Evolutionary conservation across 2,797 vertebrate genomes (phyloP), one percentile per base, ranked within the genome.

Genomic region (Arremon aurantiirostris): DNA sequence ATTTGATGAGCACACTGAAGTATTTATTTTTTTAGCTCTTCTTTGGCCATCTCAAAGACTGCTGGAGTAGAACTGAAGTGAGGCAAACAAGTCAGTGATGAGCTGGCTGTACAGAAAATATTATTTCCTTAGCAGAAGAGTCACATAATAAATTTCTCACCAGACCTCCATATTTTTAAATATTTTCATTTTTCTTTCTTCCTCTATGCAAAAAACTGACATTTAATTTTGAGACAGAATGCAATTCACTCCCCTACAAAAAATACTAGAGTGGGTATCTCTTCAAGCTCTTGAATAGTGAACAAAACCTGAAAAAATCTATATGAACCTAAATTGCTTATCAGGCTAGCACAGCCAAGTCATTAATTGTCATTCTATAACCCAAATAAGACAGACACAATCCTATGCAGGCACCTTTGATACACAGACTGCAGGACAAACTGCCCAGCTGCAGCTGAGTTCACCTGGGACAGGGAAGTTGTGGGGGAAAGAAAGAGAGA

Each of bases 1-100:
- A 98, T 70, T 98, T 99, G 97, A 99, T 98, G 66, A 99, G 98
- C 71, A 98, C 96, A 95, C 97, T 98, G 97, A 98, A 99, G 96
- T 98, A 98, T 99, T 97, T 84, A 97, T 84, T 97, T 98, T 99
- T 98, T 99, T 71, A 99, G 96, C 82, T 99, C 98, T 89, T 99
- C 98, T 3, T 88, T 96, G 94, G 98, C 98, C 98, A 98, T 98
- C 63, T 94, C 92, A 92, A 98, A 99, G 52, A 98, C 98, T 16
- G 97, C 96, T 15, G 96, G 96, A 63, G 98, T 96, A 8, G 98
- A 97, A 47, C 39, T 97, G 97, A 99, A 99, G 80, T 98, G 97
- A 2, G 98, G 93, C 95, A 99, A 96, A 92, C 98, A 97, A 57
- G 91, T 98, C 98, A 85, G 98, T 97, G 56, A 99, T 98, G 63